phyloP scores from a whole-genome alignment of 2,797 vertebrate species.

The Pristis pectinata region DNA sequence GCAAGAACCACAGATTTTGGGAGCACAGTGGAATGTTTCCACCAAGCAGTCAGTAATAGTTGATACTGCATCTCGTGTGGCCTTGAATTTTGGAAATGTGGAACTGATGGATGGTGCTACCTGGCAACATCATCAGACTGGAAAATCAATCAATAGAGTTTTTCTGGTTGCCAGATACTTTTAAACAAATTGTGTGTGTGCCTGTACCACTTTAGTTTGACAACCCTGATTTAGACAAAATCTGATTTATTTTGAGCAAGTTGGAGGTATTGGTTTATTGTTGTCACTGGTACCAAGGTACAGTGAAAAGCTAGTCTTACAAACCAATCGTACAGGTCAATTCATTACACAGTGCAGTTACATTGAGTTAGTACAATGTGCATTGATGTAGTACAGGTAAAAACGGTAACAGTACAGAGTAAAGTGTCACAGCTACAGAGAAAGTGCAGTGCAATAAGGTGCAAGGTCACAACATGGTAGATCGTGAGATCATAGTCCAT shows the following conservation, averaged over 20 bases:
- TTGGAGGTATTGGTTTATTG: too few species aligned
- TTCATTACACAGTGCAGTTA: too few species aligned
- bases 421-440: too few species aligned
- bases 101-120: background rate
- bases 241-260: background rate
- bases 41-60: background rate
- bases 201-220: background rate
- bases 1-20: background rate
- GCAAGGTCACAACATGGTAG: too few species aligned
- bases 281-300: too few species aligned
- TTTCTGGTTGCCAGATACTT: background rate
- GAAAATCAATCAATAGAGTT: background rate
- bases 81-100: background rate
- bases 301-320: too few species aligned
- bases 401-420: too few species aligned
- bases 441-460: too few species aligned
- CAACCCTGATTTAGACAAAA: background rate
- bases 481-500: too few species aligned
- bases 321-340: too few species aligned
- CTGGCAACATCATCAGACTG: background rate
- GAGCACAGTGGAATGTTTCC: background rate
- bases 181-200: background rate
- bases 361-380: too few species aligned
- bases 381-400: too few species aligned
- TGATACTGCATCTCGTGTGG: background rate